Evolutionary conservation across 2,888 invertebrate genomes (phyloP), one percentile per base, ranked within the genome.

Genomic region (Epinotia brunnichana): DNA sequence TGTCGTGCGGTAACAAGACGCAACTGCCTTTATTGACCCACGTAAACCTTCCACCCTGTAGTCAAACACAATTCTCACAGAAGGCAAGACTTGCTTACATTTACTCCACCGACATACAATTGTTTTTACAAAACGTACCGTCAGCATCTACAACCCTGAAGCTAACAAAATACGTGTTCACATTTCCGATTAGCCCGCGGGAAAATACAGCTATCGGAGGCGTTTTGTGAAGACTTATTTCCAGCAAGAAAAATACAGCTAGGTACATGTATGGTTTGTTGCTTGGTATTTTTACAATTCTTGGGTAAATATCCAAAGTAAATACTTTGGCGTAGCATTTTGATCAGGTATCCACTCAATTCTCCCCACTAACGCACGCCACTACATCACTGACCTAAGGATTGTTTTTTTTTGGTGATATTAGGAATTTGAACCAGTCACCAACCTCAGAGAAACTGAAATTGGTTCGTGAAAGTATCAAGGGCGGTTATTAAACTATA

Each of bases 161-260:
- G 64, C 63, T 70, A 64, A 59, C 70, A 64, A 64, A 63, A 51
- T 70, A 70, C 70, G 70, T 70, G 70, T 64, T 70, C 63, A 70
- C 70, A 70, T 70, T 70, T 57, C 63, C 70, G 70, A 70, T 64
- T 70, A 63, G 70, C 35, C 64, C 57, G 39, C 63, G 57, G 54
- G 53, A 69, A 70, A 64, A 70, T 70, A 63, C 63, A 70, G 70
- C 70, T 51, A 70, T 70, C 63, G 57, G 62, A 44, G 61, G 63
- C 63, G 39, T 59, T 63, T 39, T 56, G 70, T 44, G 44, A 53
- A 44, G 62, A 70, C 63, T 70, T 70, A 70, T 70, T 70, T 70
- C 63, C 51, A 64, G 29, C 13, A 64, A 64, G 70, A 51, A 70
- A 70, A 70, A 70, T 62, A 57, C 48, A 15, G 29, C 54, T 69